A percentile compares a stretch with the other conserved stretches of the same genome.
Conservation (phyloP, 2,113 vertebrate genomes). For the Phylloscopus trochiloides region DNA sequence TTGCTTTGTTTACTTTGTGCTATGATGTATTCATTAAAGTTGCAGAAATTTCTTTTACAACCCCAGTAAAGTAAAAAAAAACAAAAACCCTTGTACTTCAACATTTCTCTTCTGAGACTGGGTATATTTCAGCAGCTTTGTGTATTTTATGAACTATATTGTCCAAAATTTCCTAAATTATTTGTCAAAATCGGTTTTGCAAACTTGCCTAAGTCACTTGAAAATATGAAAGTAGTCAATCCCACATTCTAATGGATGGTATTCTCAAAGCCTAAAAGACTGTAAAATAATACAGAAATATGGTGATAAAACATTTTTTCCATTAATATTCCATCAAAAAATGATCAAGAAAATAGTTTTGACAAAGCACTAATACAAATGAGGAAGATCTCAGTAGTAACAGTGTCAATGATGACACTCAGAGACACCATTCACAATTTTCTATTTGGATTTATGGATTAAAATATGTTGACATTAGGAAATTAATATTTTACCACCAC, state of each 20-base stretch:
- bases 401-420: neutral
- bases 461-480: neutral
- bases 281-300: neutral
- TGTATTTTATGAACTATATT: neutral
- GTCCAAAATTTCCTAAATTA: neutral
- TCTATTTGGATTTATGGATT: neutral
- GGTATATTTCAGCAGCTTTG: neutral
- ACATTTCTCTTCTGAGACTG: neutral
- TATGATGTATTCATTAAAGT: neutral
- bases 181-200: neutral
- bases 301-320: neutral
- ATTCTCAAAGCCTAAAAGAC: neutral
- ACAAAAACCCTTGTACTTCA: neutral
- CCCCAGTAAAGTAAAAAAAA: neutral
- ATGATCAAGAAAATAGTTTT: neutral
- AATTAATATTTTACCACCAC: neutral
- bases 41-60: neutral
- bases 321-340: neutral
- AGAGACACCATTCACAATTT: accelerated
- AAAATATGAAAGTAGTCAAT: neutral
- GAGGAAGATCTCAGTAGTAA: neutral
- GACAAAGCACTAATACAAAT: neutral
- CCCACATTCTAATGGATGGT: neutral
- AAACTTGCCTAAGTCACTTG: neutral
- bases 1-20: neutral